Percentiles rank a stretch among this genome's conserved stretches.
phyloP scores from a whole-genome alignment of 2,113 vertebrate genomes.

The Gasterosteus aculeatus region DNA sequence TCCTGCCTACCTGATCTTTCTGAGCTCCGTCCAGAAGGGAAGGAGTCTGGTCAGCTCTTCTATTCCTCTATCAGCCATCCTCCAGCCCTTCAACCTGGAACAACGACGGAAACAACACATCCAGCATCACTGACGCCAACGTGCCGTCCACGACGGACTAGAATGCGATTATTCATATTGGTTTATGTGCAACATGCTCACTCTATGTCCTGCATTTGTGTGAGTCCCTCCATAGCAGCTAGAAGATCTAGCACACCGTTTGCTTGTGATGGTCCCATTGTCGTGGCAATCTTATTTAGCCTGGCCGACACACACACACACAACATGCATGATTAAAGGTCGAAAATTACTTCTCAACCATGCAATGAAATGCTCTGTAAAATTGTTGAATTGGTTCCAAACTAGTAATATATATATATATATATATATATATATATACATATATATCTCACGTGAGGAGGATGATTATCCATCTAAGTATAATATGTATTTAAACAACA shows the following conservation, averaged over 20 bases:
- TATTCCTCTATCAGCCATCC: conserved; percentile 80
- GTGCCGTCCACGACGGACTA: neutral
- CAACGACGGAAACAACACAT: conserved; percentile 2
- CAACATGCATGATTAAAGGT: conserved; percentile 33
- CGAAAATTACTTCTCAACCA: neutral
- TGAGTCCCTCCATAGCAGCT: conserved; percentile 68
- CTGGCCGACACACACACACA: conserved; percentile 67
- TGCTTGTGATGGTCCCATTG: neutral
- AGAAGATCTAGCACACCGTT: conserved; percentile 63
- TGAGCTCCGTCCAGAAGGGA: conserved; percentile 78
- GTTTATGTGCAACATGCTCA: conserved; percentile 63
- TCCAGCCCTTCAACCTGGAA: conserved; percentile 85
- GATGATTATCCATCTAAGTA: conserved; percentile 17
- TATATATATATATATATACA: too few relatives aligned
- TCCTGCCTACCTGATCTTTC: conserved; percentile 81
- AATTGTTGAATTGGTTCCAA: neutral
- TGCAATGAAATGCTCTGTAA: neutral
- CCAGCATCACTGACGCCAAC: neutral
- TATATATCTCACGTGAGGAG: neutral
- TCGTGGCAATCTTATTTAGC: conserved; percentile 74
- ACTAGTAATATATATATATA: neutral
- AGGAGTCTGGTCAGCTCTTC: conserved; percentile 78
- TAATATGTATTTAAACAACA: conserved; percentile 26
- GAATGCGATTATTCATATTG: neutral
- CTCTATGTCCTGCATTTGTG: conserved; percentile 80